Evolutionary conservation across 2,797 vertebrate species (phyloP).

Genomic region (Allobates femoralis): DNA sequence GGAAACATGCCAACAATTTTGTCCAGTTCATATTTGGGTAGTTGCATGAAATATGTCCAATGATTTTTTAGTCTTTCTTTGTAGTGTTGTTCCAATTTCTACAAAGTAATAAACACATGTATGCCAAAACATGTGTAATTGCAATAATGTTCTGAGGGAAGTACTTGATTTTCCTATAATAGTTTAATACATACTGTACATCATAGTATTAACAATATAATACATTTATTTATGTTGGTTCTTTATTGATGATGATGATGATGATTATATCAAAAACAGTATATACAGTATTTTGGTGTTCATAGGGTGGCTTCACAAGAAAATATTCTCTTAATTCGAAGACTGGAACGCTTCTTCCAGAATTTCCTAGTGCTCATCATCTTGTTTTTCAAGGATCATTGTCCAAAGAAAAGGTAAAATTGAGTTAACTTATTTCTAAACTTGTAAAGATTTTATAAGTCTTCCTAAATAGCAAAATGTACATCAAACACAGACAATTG

Average conservation of each 20-base stretch:
- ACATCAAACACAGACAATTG: no score
- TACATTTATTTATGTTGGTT: background rate
- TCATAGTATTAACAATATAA: background rate
- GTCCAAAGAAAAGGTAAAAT: conserved; percentile 92
- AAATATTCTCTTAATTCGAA: conserved; percentile 98
- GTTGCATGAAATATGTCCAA: no score
- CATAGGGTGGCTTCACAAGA: conserved; percentile 94
- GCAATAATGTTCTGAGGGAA: no score
- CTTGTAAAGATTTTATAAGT: background rate
- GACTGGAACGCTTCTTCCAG: conserved; percentile 95
- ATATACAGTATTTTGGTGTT: background rate
- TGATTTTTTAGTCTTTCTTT: no score
- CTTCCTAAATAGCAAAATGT: background rate
- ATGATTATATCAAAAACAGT: background rate
- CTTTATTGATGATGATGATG: no score
- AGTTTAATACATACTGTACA: background rate
- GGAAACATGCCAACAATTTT: no score
- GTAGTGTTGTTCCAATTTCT: background rate
- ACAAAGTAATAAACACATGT: background rate
- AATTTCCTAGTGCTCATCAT: conserved; percentile 94
- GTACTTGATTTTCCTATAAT: no score
- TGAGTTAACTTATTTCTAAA: background rate
- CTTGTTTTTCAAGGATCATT: conserved; percentile 89
- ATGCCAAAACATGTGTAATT: no score
- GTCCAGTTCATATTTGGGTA: no score